phyloP scores from a whole-genome alignment of 2,113 vertebrate species.

The Carettochelys insculpta region DNA sequence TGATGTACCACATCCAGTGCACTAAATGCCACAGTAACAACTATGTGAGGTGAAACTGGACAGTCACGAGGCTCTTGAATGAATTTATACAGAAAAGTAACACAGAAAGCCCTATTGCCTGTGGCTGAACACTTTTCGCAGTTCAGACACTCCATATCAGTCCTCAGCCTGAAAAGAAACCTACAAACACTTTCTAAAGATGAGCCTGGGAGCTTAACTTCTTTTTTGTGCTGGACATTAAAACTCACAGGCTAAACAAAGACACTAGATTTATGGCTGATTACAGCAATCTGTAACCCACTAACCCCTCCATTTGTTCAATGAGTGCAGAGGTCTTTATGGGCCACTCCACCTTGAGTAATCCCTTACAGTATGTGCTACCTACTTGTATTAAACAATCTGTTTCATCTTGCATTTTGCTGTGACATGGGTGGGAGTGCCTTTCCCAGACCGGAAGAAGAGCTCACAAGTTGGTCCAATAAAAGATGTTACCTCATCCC shows the following conservation, averaged over 20 bases:
- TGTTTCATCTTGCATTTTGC: not conserved
- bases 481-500: too few relatives aligned
- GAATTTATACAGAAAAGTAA: not conserved
- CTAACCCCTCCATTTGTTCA: not conserved
- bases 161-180: not conserved
- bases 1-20: not conserved
- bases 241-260: not conserved
- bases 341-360: not conserved
- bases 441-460: not conserved
- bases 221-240: not conserved
- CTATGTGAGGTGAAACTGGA: not conserved
- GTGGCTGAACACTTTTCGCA: not conserved
- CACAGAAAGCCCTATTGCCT: not conserved
- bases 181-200: not conserved
- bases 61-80: not conserved
- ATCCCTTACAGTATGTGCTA: not conserved
- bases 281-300: not conserved
- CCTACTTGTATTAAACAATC: not conserved
- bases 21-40: not conserved
- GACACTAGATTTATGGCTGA: not conserved
- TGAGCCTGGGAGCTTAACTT: not conserved
- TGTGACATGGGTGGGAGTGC: not conserved
- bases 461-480: too few relatives aligned
- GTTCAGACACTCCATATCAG: not conserved
- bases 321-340: not conserved